These are phyloP conservation scores for Lydus trimaculatus DNA, from an alignment of 2,888 invertebrate species.

Conservation along the genomic window DNA sequence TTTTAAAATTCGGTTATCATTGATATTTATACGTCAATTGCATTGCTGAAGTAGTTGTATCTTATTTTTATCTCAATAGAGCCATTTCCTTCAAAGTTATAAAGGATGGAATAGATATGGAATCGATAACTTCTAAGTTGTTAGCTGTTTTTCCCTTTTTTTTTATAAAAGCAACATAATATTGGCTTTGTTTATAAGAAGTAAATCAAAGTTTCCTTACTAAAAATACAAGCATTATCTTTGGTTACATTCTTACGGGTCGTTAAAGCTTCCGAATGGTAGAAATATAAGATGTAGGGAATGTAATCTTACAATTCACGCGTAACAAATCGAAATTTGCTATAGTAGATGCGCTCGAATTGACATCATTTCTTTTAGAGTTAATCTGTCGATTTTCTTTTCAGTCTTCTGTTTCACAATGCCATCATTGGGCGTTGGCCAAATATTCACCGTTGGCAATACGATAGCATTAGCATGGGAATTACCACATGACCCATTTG, in stretches of 20 bases:
- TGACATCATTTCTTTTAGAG: neutral
- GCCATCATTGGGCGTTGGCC: slow-evolving; percentile 63
- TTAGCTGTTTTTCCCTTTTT: neutral
- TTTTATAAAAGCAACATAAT: neutral
- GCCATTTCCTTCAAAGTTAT: neutral
- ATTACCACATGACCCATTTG: slow-evolving; percentile 70
- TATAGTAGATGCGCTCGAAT: neutral
- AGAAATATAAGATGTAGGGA: neutral
- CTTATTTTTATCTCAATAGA: neutral
- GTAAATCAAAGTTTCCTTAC: neutral
- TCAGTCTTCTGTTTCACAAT: slow-evolving; percentile 71
- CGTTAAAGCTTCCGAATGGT: neutral
- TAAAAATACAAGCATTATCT: neutral
- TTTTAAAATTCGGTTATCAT: too few species aligned
- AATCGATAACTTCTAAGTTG: neutral
- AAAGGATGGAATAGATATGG: neutral
- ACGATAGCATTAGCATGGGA: slow-evolving; percentile 82
- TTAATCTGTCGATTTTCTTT: slow-evolving; percentile 30
- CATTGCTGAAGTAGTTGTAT: neutral
- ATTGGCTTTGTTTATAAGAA: neutral
- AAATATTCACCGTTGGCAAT: slow-evolving; percentile 72
- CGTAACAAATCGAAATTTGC: neutral
- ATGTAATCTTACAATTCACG: neutral
- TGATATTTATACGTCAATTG: too few species aligned
- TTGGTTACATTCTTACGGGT: neutral